Conservation (phyloP, 1,140 invertebrate species). For the Philopotamus ludificatus region DNA sequence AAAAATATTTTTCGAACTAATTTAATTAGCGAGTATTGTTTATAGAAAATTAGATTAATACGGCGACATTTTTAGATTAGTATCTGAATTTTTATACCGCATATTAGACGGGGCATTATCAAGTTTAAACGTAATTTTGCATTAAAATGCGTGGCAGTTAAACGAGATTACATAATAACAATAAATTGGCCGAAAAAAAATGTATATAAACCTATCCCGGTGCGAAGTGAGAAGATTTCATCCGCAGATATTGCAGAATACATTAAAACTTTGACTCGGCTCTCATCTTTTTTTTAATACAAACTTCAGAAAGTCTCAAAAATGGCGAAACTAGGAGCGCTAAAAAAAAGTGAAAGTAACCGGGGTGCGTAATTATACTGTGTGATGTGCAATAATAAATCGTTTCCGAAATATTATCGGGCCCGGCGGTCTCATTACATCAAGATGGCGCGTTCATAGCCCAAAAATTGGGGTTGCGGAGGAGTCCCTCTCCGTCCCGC, state of each 20-base stretch:
- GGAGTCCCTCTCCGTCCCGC: neutral
- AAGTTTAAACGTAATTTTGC: neutral
- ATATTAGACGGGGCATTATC: too few relatives aligned
- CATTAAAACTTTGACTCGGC: conserved; percentile 30
- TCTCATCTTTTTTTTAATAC: neutral
- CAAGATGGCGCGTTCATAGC: conserved; percentile 39
- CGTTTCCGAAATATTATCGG: conserved; percentile 42
- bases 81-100: neutral
- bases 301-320: neutral
- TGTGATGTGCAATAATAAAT: conserved; percentile 42
- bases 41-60: too few relatives aligned
- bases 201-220: neutral
- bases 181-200: conserved; percentile 19
- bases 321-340: neutral
- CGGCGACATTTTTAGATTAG: too few relatives aligned
- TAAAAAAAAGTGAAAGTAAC: conserved; percentile 20
- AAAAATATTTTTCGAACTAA: too few relatives aligned
- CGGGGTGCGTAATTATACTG: conserved; percentile 39
- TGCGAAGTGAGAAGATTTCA: conserved; percentile 13
- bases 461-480: conserved; percentile 35
- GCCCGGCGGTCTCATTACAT: conserved; percentile 40
- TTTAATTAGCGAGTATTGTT: too few relatives aligned
- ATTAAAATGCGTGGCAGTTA: conserved; percentile 5
- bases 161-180: conserved; percentile 14
- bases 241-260: conserved; percentile 29